These are phyloP conservation scores for Scyliorhinus canicula DNA, from an alignment of 2,797 vertebrate species.

Conservation along the genomic window DNA sequence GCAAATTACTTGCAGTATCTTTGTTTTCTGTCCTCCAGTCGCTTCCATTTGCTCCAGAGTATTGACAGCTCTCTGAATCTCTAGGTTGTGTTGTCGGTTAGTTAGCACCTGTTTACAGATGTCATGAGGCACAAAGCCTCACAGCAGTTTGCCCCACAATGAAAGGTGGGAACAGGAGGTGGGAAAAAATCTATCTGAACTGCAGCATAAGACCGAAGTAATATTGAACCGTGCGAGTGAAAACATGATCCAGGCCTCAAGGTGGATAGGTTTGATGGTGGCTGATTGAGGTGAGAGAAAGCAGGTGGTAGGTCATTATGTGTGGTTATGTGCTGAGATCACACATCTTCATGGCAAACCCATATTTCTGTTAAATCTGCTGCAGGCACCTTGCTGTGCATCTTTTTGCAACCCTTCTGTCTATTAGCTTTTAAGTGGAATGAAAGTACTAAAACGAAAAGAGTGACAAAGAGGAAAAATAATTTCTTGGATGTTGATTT, in stretches of 20 bases:
- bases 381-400: background rate
- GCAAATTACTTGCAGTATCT: background rate
- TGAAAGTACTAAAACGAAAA: background rate
- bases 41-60: background rate
- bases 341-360: background rate
- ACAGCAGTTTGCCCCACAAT: background rate
- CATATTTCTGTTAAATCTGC: constrained; percentile 15
- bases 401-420: constrained; percentile 11
- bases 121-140: background rate
- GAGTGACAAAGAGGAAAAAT: background rate
- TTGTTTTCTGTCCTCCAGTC: background rate
- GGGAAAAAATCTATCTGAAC: background rate
- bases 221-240: background rate
- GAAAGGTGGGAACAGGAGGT: background rate
- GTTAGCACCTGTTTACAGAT: background rate
- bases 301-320: constrained; percentile 16
- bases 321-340: background rate
- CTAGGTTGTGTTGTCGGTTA: background rate
- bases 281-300: background rate
- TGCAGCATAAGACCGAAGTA: background rate
- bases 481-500: background rate
- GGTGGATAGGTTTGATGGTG: background rate
- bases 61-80: constrained; percentile 1
- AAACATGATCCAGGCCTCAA: background rate
- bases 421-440: background rate